These are phyloP conservation scores for Agrochola macilenta DNA, from an alignment of 2,888 invertebrate species.

Conservation along the genomic window DNA sequence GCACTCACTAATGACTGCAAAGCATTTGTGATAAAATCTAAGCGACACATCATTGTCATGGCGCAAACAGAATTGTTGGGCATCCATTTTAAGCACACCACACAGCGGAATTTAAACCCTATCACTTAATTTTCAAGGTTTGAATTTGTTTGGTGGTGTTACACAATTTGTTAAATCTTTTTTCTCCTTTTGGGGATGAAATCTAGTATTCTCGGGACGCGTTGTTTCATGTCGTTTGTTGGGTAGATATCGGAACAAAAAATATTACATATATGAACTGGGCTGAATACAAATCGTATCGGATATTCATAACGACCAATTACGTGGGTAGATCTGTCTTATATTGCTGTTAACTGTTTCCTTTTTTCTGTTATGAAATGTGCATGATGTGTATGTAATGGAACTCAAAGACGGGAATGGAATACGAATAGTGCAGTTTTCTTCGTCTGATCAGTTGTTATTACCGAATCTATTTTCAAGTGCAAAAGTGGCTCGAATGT, in stretches of 20 bases:
- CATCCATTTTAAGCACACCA: slow-evolving; percentile 38
- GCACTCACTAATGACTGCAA: slow-evolving; percentile 79
- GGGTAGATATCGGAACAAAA: slow-evolving; percentile 49
- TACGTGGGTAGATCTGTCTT: slow-evolving; percentile 22
- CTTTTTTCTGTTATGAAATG: slow-evolving; percentile 17
- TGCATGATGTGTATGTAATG: neutral
- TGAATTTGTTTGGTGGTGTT: slow-evolving; percentile 2
- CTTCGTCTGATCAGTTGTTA: neutral
- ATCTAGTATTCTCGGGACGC: slow-evolving; percentile 65
- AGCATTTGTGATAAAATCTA: slow-evolving; percentile 80
- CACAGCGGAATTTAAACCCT: slow-evolving; percentile 38
- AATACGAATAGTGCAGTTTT: neutral
- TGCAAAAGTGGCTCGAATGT: neutral
- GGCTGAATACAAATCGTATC: slow-evolving; percentile 56
- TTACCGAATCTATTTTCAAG: neutral
- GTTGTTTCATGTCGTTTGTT: slow-evolving; percentile 57
- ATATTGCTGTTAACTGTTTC: slow-evolving; percentile 29
- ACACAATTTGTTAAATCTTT: slow-evolving; percentile 67
- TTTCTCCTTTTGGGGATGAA: slow-evolving; percentile 63
- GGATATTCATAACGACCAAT: slow-evolving; percentile 53
- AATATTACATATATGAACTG: slow-evolving; percentile 54
- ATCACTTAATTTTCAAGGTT: neutral
- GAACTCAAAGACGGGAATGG: neutral
- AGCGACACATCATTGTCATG: slow-evolving; percentile 81
- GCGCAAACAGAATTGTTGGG: slow-evolving; percentile 72